A percentile compares a stretch with the other conserved stretches of the same genome.
phyloP scores from a whole-genome alignment of 2,113 vertebrate genomes.

The Nicator chloris region DNA sequence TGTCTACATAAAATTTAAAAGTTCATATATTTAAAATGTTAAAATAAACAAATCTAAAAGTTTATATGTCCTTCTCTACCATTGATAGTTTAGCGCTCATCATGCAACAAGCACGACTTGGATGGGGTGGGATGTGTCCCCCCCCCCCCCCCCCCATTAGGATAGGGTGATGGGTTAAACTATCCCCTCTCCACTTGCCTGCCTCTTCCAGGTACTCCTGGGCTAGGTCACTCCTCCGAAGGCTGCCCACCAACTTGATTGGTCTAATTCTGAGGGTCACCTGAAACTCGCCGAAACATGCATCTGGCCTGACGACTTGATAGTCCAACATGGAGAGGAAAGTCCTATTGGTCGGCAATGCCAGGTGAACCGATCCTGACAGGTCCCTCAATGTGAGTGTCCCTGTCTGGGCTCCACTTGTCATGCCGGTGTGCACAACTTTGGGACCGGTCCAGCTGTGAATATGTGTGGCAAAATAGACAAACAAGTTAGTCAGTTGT shows the following conservation, averaged over 20 bases:
- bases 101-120: neutral
- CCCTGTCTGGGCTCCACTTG: neutral
- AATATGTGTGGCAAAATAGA: neutral
- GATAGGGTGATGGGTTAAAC: neutral
- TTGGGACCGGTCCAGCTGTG: neutral
- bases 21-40: too few species aligned
- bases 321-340: neutral
- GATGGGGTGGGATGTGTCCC: neutral
- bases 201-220: neutral
- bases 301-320: neutral
- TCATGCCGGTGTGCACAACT: fast-evolving
- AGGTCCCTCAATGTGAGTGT: neutral
- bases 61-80: neutral
- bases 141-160: neutral
- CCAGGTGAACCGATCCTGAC: neutral
- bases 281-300: neutral
- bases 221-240: neutral
- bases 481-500: neutral
- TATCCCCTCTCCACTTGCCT: neutral
- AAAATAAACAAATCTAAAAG: too few species aligned
- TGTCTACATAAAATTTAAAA: neutral
- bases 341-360: neutral
- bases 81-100: neutral
- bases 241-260: too few species aligned
- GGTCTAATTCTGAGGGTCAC: neutral